Evolutionary conservation across 2,113 vertebrate genomes (phyloP).

Genomic region (Cochlearius cochlearius): DNA sequence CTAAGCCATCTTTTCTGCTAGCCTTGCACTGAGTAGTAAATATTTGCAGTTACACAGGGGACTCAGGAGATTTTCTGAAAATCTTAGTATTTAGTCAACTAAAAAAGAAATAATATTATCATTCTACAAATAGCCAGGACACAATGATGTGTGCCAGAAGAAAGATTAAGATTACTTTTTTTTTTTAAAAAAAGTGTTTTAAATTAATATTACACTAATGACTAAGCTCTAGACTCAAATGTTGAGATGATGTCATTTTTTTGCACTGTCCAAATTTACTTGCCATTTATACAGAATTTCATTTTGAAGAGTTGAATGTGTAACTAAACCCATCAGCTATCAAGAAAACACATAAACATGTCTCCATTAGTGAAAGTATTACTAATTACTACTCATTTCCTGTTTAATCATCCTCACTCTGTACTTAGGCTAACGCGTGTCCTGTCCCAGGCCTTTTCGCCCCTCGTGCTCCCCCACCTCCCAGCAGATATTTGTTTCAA

Average conservation of each 20-base stretch:
- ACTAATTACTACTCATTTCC: neutral
- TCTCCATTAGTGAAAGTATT: neutral
- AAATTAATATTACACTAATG: neutral
- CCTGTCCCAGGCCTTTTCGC: neutral
- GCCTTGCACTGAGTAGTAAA: neutral
- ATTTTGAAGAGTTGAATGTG: neutral
- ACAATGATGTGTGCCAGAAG: conserved; percentile 3
- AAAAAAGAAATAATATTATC: neutral
- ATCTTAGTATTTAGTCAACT: neutral
- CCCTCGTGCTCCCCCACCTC: neutral
- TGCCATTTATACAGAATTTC: conserved; percentile 1
- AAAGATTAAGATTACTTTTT: conserved; percentile 15
- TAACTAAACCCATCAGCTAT: neutral
- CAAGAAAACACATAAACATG: neutral
- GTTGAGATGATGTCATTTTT: conserved; percentile 14
- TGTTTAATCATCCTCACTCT: neutral
- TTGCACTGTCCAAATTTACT: neutral
- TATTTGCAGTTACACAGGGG: neutral
- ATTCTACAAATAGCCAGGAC: neutral
- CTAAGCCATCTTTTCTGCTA: neutral
- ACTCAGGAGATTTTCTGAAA: neutral
- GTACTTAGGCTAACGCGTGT: neutral
- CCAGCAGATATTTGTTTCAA: neutral
- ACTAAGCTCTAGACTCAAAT: conserved; percentile 26
- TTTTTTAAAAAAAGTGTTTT: neutral